Evolutionary conservation across 2,113 vertebrate species (phyloP).

Genomic region (Cyanoliseus patagonus): DNA sequence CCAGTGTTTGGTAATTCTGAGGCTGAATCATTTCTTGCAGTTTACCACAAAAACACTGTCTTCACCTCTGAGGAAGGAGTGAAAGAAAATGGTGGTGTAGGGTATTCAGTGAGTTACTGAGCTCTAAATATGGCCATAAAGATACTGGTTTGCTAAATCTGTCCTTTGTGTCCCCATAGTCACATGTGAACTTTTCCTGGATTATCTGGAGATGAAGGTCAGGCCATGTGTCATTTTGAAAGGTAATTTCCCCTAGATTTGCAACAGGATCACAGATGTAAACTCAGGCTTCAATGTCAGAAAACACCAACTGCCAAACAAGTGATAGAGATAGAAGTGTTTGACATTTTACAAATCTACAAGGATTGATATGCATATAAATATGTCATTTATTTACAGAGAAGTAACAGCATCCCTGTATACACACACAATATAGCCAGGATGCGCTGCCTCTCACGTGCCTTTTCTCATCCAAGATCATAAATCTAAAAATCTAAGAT

Average conservation of each 20-base stretch:
- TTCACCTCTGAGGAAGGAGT: background rate
- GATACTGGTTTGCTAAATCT: background rate
- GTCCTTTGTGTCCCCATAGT: background rate
- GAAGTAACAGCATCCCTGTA: background rate
- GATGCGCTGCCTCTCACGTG: background rate
- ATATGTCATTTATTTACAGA: background rate
- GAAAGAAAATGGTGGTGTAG: background rate
- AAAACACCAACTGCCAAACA: background rate
- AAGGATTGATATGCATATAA: background rate
- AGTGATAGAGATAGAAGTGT: background rate
- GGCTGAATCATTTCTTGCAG: background rate
- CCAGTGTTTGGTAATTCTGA: background rate
- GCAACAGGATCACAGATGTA: background rate
- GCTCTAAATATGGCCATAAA: background rate
- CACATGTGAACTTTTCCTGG: background rate
- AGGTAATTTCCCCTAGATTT: conserved; percentile 29
- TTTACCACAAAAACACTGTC: background rate
- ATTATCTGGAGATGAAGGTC: conserved; percentile 39
- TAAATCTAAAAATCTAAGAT: conserved; percentile 28
- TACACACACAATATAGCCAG: background rate
- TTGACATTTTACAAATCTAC: background rate
- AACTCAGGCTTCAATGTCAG: background rate
- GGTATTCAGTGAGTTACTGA: background rate
- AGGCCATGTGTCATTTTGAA: conserved; percentile 10
- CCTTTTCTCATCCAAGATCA: background rate